Conservation (phyloP, 2,113 vertebrate species). For the Trematocara zebra region DNA sequence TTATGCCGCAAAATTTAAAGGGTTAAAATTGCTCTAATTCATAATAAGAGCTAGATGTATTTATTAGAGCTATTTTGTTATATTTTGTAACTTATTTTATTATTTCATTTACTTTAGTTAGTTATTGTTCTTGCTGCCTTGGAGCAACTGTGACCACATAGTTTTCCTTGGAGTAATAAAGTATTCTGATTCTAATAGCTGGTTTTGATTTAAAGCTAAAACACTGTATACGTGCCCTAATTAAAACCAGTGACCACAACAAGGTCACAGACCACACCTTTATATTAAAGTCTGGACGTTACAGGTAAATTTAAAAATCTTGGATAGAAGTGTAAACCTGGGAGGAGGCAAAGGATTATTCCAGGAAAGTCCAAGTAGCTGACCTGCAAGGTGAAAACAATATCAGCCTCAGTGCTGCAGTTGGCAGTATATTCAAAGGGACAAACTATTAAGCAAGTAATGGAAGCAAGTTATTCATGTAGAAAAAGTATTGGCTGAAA, state of each 20-base stretch:
- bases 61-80: accelerated
- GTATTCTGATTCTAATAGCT: not conserved
- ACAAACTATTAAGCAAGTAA: not conserved
- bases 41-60: not conserved
- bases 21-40: not conserved
- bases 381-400: not conserved
- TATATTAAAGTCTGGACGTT: accelerated
- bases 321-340: not conserved
- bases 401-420: not conserved
- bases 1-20: not conserved
- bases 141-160: not conserved
- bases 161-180: not conserved
- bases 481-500: not conserved
- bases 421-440: not conserved
- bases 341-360: not conserved
- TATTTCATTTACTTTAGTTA: not conserved
- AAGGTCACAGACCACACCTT: not conserved
- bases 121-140: not conserved
- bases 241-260: not conserved
- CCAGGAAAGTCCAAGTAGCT: not conserved
- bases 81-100: not conserved
- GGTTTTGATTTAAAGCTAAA: not conserved
- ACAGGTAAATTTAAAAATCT: not conserved
- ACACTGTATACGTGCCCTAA: not conserved
- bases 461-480: not conserved